phyloP scores from a whole-genome alignment of 2,113 vertebrate genomes.

The Arizona elegans region DNA sequence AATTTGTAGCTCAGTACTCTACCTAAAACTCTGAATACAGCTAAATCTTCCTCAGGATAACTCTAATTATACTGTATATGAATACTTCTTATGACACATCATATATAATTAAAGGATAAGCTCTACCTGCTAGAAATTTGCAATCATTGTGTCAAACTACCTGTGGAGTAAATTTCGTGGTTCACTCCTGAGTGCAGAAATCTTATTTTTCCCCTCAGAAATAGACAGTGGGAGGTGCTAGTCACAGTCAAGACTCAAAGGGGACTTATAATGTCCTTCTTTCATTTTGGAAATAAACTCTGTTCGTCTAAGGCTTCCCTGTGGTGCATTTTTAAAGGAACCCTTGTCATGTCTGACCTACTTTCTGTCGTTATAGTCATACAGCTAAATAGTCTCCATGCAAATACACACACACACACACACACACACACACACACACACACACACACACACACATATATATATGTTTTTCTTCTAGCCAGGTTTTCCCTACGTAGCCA shows the following conservation, averaged over 20 bases:
- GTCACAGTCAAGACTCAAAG: not conserved
- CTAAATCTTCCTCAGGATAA: not conserved
- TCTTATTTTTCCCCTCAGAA: not conserved
- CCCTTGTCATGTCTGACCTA: not conserved
- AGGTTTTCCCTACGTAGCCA: too few relatives aligned
- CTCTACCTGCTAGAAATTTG: not conserved
- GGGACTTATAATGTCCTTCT: not conserved
- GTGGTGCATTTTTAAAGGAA: not conserved
- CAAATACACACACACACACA: not conserved
- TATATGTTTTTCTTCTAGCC: too few relatives aligned
- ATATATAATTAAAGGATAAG: slow-evolving; percentile 10
- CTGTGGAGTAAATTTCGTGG: not conserved
- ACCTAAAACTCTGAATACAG: not conserved
- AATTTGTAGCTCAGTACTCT: not conserved
- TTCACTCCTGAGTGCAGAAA: not conserved
- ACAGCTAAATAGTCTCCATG: not conserved
- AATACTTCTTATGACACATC: not conserved
- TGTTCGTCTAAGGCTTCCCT: not conserved
- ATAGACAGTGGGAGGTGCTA: not conserved
- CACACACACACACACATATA: too few relatives aligned
- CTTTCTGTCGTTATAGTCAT: not conserved
- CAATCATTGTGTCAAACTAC: not conserved
- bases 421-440: too few relatives aligned
- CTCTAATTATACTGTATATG: not conserved
- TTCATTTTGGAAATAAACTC: not conserved